Conservation (phyloP, 2,113 vertebrate genomes). For the Entosphenus tridentatus region DNA sequence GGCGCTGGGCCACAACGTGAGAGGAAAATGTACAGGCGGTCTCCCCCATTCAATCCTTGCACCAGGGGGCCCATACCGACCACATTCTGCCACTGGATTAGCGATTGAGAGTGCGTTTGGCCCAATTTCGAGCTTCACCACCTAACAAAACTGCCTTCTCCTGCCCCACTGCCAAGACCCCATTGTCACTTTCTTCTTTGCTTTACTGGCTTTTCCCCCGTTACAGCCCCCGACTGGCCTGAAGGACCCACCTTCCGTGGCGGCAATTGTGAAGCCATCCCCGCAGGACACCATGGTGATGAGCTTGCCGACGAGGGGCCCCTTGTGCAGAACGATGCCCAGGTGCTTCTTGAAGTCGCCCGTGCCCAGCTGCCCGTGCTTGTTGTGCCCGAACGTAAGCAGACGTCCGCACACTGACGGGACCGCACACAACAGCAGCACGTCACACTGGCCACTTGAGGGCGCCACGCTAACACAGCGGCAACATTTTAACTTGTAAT, state of each 20-base stretch:
- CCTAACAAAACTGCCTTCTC: too few relatives aligned
- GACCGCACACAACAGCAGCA: too few relatives aligned
- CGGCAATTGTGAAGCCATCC: conserved; percentile 86
- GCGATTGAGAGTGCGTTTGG: background rate
- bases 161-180: too few relatives aligned
- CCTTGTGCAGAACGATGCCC: conserved; percentile 63
- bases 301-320: conserved; percentile 66
- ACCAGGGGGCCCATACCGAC: too few relatives aligned
- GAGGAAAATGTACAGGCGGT: too few relatives aligned
- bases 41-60: too few relatives aligned
- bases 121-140: background rate
- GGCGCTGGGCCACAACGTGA: too few relatives aligned
- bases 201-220: too few relatives aligned
- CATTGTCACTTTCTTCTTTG: background rate
- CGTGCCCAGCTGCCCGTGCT: conserved; percentile 75
- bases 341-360: conserved; percentile 81
- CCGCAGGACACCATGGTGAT: conserved; percentile 81
- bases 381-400: conserved; percentile 85
- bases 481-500: too few relatives aligned
- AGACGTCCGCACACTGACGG: conserved; percentile 55
- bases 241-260: conserved; percentile 43
- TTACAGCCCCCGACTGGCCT: background rate
- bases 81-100: background rate
- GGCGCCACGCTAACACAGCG: too few relatives aligned
- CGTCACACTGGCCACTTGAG: too few relatives aligned